These are phyloP conservation scores for Uromys caudimaculatus DNA, from an alignment of 2,797 vertebrate genomes.

Conservation along the genomic window DNA sequence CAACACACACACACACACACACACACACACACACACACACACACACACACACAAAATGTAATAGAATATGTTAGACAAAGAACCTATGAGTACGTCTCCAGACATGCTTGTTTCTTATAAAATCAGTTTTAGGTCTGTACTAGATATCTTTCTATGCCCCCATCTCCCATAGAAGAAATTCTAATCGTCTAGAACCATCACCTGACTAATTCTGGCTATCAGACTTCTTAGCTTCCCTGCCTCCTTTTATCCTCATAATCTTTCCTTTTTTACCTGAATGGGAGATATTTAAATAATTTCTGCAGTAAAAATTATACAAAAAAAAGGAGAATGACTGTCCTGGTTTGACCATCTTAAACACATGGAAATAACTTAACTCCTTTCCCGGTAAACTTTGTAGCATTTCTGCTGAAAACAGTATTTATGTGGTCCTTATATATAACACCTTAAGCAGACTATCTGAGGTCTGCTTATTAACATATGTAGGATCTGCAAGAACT, in stretches of 20 bases:
- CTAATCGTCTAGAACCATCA: not conserved
- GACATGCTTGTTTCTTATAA: not conserved
- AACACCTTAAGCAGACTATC: not conserved
- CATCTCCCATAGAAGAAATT: not conserved
- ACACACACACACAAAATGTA: not conserved
- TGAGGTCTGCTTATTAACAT: not conserved
- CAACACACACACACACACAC: too few species aligned
- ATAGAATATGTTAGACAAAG: not conserved
- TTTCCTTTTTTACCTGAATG: too few species aligned
- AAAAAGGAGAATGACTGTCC: not conserved
- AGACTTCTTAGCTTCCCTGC: not conserved
- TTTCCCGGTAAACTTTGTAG: not conserved
- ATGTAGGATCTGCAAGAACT: not conserved
- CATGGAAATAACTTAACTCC: not conserved
- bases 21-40: not conserved
- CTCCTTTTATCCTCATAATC: not conserved
- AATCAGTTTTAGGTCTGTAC: not conserved
- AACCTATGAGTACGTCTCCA: not conserved
- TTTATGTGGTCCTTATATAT: not conserved
- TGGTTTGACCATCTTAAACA: not conserved
- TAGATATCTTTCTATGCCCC: not conserved
- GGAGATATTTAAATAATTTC: not conserved
- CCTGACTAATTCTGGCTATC: not conserved
- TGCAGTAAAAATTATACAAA: not conserved
- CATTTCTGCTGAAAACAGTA: not conserved